Evolutionary conservation across 2,797 vertebrate genomes (phyloP).

Genomic region (Mus minutoides): DNA sequence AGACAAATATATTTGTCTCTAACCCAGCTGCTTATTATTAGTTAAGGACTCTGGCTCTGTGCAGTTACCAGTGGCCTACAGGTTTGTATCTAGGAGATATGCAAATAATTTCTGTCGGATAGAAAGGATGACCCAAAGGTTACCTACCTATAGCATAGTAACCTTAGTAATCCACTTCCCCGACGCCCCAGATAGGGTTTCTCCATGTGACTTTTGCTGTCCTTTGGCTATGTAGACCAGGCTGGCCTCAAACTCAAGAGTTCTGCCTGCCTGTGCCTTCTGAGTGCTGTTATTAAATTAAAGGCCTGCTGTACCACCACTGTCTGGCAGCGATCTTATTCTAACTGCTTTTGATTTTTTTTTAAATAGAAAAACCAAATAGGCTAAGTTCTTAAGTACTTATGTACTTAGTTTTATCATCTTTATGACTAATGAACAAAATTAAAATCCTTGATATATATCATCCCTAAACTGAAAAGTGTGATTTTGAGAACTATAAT

Average conservation of each 20-base stretch:
- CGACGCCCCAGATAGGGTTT: neutral
- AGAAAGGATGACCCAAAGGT: conserved; percentile 52
- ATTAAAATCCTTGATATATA: conserved; percentile 26
- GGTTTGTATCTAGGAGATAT: neutral
- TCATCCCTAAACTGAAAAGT: conserved; percentile 15
- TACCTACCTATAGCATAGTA: conserved; percentile 21
- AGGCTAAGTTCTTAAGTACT: conserved; percentile 36
- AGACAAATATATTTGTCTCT: conserved; percentile 9
- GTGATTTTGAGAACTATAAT: conserved; percentile 17
- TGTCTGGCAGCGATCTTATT: neutral
- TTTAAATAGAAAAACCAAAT: neutral
- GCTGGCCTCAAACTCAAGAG: neutral
- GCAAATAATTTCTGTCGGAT: conserved; percentile 46
- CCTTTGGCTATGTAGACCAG: neutral
- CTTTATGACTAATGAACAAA: conserved; percentile 47
- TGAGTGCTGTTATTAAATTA: neutral
- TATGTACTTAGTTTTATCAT: neutral
- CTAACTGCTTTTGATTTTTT: neutral
- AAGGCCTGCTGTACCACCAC: neutral
- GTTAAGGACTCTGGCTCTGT: conserved; percentile 25
- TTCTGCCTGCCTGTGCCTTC: neutral
- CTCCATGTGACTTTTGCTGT: neutral
- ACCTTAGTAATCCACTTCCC: neutral
- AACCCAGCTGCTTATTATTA: conserved; percentile 52
- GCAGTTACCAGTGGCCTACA: conserved; percentile 17